Conservation (phyloP, 2,113 vertebrate genomes). For the Vireo altiloquus region DNA sequence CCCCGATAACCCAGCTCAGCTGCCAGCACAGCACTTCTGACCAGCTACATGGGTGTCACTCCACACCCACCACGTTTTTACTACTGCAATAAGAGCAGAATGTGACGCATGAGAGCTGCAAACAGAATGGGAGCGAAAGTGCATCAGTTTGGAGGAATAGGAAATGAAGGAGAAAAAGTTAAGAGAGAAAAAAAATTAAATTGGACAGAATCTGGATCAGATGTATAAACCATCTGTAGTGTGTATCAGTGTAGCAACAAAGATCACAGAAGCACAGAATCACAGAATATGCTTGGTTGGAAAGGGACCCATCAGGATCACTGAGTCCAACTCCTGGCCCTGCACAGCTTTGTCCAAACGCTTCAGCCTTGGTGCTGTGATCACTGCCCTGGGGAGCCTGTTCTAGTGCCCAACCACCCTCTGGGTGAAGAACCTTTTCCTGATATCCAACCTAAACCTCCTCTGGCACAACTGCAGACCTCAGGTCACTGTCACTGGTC, state of each 20-base stretch:
- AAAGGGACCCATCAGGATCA: background rate
- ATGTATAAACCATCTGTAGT: conserved; percentile 8
- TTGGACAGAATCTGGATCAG: conserved; percentile 5
- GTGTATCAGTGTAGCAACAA: background rate
- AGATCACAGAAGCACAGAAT: background rate
- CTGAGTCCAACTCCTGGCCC: background rate
- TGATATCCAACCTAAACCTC: background rate
- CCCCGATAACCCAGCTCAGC: background rate
- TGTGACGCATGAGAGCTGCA: background rate
- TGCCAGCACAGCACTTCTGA: background rate
- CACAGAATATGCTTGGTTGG: background rate
- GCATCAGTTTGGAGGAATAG: background rate
- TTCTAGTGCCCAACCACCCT: background rate
- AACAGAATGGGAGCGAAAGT: background rate
- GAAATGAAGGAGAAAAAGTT: background rate
- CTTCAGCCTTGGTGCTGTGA: background rate
- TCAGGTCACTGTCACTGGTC: background rate
- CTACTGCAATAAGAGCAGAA: background rate
- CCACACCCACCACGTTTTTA: background rate
- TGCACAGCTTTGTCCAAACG: background rate
- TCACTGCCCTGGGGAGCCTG: background rate
- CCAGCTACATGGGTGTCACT: background rate
- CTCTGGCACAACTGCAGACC: background rate
- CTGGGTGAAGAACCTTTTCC: background rate
- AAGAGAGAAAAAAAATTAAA: background rate